These are phyloP conservation scores for Magallana nippona DNA, from an alignment of 2,888 invertebrate genomes.

Conservation along the genomic window DNA sequence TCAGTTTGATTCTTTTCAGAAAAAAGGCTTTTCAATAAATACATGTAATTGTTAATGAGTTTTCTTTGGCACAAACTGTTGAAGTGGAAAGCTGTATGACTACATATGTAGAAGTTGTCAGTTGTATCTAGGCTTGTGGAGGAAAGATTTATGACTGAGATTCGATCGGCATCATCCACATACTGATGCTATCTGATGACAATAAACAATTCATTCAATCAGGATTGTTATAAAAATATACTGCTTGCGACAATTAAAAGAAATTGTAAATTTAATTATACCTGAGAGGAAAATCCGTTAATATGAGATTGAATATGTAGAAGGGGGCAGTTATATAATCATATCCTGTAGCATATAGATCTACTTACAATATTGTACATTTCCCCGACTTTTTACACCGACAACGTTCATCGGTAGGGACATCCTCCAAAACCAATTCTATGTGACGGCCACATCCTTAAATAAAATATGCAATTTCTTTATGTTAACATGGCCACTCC, in stretches of 20 bases:
- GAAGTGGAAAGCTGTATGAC: background rate
- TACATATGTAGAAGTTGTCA: background rate
- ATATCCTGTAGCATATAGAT: background rate
- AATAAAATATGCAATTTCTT: background rate
- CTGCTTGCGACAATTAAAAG: too few relatives aligned
- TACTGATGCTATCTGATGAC: background rate
- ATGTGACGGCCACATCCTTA: constrained; percentile 64
- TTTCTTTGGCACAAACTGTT: constrained; percentile 4
- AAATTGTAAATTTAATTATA: too few relatives aligned
- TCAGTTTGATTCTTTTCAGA: background rate
- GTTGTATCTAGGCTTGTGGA: background rate
- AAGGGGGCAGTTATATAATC: background rate
- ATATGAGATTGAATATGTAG: background rate
- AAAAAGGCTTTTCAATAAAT: background rate
- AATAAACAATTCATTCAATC: background rate
- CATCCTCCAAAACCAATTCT: constrained; percentile 58
- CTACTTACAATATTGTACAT: constrained; percentile 57
- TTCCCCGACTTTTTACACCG: constrained; percentile 55
- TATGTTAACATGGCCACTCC: background rate
- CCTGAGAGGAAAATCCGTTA: background rate
- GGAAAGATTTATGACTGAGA: background rate
- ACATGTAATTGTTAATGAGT: background rate
- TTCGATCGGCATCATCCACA: background rate
- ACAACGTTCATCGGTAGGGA: constrained; percentile 61
- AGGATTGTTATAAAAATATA: too few relatives aligned